Conservation (phyloP, 2,797 vertebrate species). For the Diceros bicornis region DNA sequence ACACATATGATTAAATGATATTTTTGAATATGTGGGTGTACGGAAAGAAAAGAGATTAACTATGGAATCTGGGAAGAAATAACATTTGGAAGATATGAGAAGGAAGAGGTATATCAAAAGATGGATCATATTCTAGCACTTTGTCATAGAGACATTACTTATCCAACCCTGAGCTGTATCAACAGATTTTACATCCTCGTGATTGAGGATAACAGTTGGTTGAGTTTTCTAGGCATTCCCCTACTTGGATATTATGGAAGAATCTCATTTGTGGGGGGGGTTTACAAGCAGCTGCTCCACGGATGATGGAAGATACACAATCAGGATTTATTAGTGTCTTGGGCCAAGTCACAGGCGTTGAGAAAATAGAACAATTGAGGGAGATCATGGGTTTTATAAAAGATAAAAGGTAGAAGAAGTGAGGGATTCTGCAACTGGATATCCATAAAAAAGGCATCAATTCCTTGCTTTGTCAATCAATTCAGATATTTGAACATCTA, state of each 20-base stretch:
- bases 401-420: not conserved
- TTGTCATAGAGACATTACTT: not conserved
- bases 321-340: not conserved
- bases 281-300: not conserved
- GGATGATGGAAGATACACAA: not conserved
- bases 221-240: not conserved
- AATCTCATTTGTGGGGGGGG: not conserved
- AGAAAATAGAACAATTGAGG: not conserved
- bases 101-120: not conserved
- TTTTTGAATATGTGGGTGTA: slow-evolving; percentile 51
- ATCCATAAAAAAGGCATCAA: not conserved
- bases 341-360: not conserved
- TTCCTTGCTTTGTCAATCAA: not conserved
- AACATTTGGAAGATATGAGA: slow-evolving; percentile 18
- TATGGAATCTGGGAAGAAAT: slow-evolving; percentile 44
- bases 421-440: not conserved
- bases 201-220: not conserved
- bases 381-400: slow-evolving; percentile 2
- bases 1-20: not conserved
- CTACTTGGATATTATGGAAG: not conserved
- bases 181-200: not conserved
- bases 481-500: not conserved
- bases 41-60: not conserved
- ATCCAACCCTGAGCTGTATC: not conserved
- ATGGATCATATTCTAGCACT: not conserved